Evolutionary conservation across 2,113 vertebrate genomes (phyloP), one percentile per base, ranked within the genome.

Genomic region (Alosa alosa): DNA sequence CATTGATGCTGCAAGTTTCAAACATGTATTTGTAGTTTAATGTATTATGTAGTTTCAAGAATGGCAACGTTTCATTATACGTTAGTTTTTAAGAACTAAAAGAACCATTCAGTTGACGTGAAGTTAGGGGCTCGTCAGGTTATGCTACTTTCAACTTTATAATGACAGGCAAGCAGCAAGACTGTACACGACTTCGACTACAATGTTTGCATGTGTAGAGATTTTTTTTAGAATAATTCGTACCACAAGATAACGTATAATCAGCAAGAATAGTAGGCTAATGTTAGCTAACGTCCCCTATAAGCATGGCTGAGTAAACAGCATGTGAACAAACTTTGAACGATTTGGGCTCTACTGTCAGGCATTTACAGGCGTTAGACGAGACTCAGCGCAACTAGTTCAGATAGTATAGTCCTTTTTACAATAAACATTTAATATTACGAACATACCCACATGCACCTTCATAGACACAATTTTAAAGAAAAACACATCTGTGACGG

Each of bases 231-330:
- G 52, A 20, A 60, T 49, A 22, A 22, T 20, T 60, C 20, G 18
- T 22, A 60, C 55, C 20, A 22, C 20, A 60, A 20, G 5, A 60
- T 49, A 49, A 49, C 11, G 47, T 25, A 20, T 3, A 7, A 7
- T 64, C 22, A 6, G 22, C 60, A 64, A 64, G 60, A 64, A 64
- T 78, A 39, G 36, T 4, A 41, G 20, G 55, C 20, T 60, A 60
- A 39, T 5, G 31, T 15, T 78, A 78, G 72, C 36, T 39, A 39
- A 78, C 13, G 10, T 39, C n/a, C 22, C 81, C 49, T 31, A 64
- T 81, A n/a, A 86, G 85, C 85, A 86, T 86, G 85, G 55, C 57
- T 25, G 57, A 83, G 10, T 60, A 49, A 44, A 83, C 82, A 45
- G 85, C 81, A 86, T 78, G 72, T 78, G 72, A 13, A 78, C 5